Evolutionary conservation across 2,888 invertebrate genomes (phyloP).

Genomic region (Tenthredo scrophulariae): DNA sequence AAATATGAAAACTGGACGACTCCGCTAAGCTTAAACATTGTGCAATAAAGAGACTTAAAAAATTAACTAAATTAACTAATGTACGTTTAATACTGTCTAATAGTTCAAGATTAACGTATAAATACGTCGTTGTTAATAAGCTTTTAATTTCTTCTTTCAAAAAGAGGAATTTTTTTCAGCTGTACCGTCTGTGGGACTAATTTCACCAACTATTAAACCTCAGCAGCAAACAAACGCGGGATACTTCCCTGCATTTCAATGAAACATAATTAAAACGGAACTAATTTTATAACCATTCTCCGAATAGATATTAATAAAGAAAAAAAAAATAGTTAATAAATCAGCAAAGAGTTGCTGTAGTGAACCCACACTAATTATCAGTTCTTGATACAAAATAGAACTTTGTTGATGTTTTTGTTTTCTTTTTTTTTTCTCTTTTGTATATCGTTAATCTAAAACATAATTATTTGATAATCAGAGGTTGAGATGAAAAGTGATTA

Average conservation of each 20-base stretch:
- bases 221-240: conserved; percentile 70
- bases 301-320: conserved; percentile 42
- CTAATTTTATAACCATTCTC: neutral
- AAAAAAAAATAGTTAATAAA: neutral
- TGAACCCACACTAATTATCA: neutral
- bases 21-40: no score
- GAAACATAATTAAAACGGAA: conserved; percentile 60
- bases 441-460: neutral
- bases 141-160: conserved; percentile 22
- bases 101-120: neutral
- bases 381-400: neutral
- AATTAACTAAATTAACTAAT: no score
- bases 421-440: neutral
- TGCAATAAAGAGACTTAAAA: no score
- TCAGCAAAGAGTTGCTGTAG: conserved; percentile 47
- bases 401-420: neutral
- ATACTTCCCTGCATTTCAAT: conserved; percentile 76
- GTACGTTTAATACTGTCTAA: no score
- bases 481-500: neutral
- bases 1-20: no score
- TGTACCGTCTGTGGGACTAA: conserved; percentile 66
- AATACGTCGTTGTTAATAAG: neutral
- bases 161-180: conserved; percentile 61
- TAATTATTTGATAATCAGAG: neutral
- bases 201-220: conserved; percentile 67